Base-by-base conservation (phyloP, 2,113 vertebrate species). In the Acrocephalus arundinaceus region DNA sequence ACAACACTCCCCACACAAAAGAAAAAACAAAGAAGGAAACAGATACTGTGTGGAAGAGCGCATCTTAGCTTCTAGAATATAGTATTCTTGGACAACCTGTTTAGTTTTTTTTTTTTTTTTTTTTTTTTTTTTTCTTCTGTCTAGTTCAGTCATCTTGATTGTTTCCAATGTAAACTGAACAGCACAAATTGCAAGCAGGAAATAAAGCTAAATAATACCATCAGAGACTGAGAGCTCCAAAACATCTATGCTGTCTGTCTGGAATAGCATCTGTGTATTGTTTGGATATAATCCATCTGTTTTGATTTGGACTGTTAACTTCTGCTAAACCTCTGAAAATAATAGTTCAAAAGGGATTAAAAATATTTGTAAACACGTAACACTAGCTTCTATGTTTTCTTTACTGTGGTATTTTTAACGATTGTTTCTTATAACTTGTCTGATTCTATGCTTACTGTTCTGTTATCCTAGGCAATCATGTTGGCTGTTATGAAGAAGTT, bases 401-500 rank as follows among this genome's bases (percentile, higher is more conserved):
- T 72, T 80, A 13, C 16, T 49, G 10, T 77, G 72, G 31, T 27
- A 33, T 76, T 91, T 67, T 85, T 63, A 87, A 73, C 2, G 17
- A 20, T 39, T 86, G 5, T 19, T 92, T 76, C 39, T 59, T 78
- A 14, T 33, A 15, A n/a, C 15, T 85, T 93, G 33, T 51, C 37
- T 90, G 55, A 43, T 74, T 75, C 39, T 82, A 0, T 9, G 6
- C 87, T 96, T 73, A 90, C 19, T 55, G 25, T 92, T 91, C 25
- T 93, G 41, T 86, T 83, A 10, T 93, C 83, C 27, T 97, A 99
- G 99, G 99, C 98, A 57, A 97, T 99, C 97, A 99, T 99, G 99
- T 98, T 99, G 85, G 99, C 99, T 10, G 98, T 99, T 92, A 99
- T 99, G 98, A 99, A 99, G 97, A 99, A 99, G 89, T 97, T 99